Base-by-base conservation (phyloP, 2,113 vertebrate genomes). In the cattle (Bos taurus) region DNA sequence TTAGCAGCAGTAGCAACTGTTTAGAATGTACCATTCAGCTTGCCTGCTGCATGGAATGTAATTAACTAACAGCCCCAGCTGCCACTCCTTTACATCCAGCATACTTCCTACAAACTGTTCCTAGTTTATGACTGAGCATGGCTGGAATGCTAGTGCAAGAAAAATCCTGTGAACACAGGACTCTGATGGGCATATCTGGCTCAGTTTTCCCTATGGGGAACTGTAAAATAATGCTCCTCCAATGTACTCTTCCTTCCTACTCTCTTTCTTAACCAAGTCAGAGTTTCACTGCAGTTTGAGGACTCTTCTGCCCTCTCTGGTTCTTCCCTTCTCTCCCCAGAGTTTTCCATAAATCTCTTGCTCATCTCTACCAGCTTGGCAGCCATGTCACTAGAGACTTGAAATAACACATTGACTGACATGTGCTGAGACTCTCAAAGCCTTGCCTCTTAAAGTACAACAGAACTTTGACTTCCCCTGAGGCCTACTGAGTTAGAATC, bases 91-190 rank as follows among this genome's bases (percentile, higher is more conserved):
- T 33, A 17, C 14, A n/a, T 30, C 26, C 23, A 67, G 2, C 19
- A 1, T 19, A 36, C 3, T 88, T 91, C 23, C 36, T 19, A 2
- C 11, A 15, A 36, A 67, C 23, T 54, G 21, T 33, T 62, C 5
- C 23, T 5, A 26, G 26, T 1, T 19, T 21, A 4, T 10, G 17
- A 16, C 54, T n/a, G 10, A 28, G 23, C 28, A 8, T 4, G 36
- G 25, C 7, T 3, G 3, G 7, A 33, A 43, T 17, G 6, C 40
- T 50, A 8, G 2, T 46, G 2, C 67, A n/a, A 6, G 14, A 6
- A 57, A 2, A 11, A 14, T n/a, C 30, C 52, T 59, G 30, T 17
- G 28, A 52, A 26, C 11, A 15, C 1, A 40, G 33, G 43, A 57
- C 21, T 88, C 2, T 21, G 12, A 5, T 2, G 4, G 46, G 1